phyloP scores from a whole-genome alignment of 2,888 invertebrate species.

The Podabrus alpinus region DNA sequence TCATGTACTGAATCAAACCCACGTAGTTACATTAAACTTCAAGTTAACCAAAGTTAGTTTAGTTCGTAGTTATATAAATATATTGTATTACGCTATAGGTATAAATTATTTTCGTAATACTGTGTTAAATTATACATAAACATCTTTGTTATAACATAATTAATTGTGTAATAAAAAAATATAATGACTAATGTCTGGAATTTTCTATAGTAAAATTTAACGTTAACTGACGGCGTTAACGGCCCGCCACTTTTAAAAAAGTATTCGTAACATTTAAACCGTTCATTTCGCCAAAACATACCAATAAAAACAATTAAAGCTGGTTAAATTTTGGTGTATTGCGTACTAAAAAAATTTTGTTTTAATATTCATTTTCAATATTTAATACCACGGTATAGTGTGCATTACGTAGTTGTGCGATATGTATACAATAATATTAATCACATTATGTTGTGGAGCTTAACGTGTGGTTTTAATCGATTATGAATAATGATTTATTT shows the following conservation, averaged over 20 bases:
- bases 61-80: neutral
- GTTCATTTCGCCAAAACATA: no score
- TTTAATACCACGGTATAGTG: neutral
- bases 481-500: neutral
- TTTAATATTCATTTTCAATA: neutral
- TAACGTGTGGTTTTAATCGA: neutral
- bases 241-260: no score
- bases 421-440: neutral
- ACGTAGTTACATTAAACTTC: slow-evolving; percentile 10
- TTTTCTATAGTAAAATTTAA: no score
- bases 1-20: slow-evolving; percentile 14
- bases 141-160: neutral
- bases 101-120: neutral
- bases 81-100: neutral
- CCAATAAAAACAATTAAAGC: no score
- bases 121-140: neutral
- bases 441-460: neutral
- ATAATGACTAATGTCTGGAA: no score
- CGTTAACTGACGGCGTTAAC: no score
- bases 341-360: no score
- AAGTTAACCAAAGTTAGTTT: slow-evolving; percentile 11
- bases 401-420: neutral
- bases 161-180: no score
- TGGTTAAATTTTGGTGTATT: no score
- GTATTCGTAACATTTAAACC: no score